phyloP scores from a whole-genome alignment of 2,888 invertebrate species.

The Meiosimyza decipiens region DNA sequence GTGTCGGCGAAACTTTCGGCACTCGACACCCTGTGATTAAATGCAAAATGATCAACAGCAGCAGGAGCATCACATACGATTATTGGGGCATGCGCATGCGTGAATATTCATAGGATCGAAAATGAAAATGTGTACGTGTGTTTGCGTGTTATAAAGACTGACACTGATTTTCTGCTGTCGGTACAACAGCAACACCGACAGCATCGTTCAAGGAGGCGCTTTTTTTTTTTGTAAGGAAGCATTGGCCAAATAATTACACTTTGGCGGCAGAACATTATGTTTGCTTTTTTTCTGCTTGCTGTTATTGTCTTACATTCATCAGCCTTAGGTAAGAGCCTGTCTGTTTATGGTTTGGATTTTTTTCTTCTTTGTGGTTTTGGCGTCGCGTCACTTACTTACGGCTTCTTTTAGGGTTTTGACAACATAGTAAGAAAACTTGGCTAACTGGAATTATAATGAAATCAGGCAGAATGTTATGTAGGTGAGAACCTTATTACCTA shows the following conservation, averaged over 20 bases:
- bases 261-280: not conserved
- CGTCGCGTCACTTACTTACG: slow-evolving; percentile 18
- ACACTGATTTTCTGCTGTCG: slow-evolving; percentile 11
- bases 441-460: too few species aligned
- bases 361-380: slow-evolving; percentile 1
- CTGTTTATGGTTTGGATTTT: not conserved
- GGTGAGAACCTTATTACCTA: too few species aligned
- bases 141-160: not conserved
- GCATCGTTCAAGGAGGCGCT: not conserved
- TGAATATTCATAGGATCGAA: not conserved
- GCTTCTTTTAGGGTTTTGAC: not conserved
- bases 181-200: not conserved
- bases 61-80: too few species aligned
- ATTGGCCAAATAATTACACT: slow-evolving; percentile 28
- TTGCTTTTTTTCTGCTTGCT: not conserved
- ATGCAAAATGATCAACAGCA: slow-evolving; percentile 13
- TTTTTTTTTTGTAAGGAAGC: slow-evolving; percentile 13
- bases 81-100: too few species aligned
- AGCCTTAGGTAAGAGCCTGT: slow-evolving; percentile 7
- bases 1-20: slow-evolving; percentile 23
- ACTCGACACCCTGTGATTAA: slow-evolving; percentile 24
- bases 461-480: too few species aligned
- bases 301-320: not conserved
- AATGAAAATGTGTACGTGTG: not conserved
- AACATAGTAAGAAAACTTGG: too few species aligned